These are phyloP conservation scores for Buathra laborator DNA, from an alignment of 2,888 invertebrate species.

Conservation along the genomic window DNA sequence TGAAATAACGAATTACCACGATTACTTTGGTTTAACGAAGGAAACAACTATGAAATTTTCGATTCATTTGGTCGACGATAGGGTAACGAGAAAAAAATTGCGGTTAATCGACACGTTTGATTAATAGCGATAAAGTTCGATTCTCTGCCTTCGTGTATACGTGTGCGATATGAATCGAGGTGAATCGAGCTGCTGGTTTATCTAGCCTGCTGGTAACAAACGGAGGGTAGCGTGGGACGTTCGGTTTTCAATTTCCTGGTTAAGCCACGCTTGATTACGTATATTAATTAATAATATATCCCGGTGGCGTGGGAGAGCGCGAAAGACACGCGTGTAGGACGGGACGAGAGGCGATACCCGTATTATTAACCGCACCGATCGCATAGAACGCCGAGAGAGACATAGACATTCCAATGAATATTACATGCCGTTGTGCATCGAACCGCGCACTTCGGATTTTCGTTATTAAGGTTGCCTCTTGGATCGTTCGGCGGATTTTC, in stretches of 20 bases:
- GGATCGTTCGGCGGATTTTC: background rate
- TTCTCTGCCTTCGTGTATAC: background rate
- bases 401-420: conserved; percentile 18
- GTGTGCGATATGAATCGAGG: conserved; percentile 23
- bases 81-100: background rate
- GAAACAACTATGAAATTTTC: background rate
- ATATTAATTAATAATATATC: conserved; percentile 61
- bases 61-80: background rate
- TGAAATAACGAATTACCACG: too few relatives aligned
- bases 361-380: conserved; percentile 29
- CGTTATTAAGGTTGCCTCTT: conserved; percentile 15
- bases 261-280: conserved; percentile 48
- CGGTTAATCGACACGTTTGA: background rate
- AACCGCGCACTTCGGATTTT: conserved; percentile 19
- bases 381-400: conserved; percentile 8
- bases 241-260: conserved; percentile 64
- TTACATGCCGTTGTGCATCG: background rate
- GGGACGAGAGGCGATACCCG: conserved; percentile 18
- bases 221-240: conserved; percentile 7
- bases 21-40: too few relatives aligned
- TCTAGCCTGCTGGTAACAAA: background rate
- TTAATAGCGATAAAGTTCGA: conserved; percentile 19
- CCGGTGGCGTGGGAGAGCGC: conserved; percentile 34
- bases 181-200: conserved; percentile 25
- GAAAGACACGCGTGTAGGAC: conserved; percentile 26